A percentile compares a stretch with the other conserved stretches of the same genome.
These are phyloP conservation scores for Lasius fuliginosus DNA, from an alignment of 2,888 invertebrate species.

Conservation along the genomic window DNA sequence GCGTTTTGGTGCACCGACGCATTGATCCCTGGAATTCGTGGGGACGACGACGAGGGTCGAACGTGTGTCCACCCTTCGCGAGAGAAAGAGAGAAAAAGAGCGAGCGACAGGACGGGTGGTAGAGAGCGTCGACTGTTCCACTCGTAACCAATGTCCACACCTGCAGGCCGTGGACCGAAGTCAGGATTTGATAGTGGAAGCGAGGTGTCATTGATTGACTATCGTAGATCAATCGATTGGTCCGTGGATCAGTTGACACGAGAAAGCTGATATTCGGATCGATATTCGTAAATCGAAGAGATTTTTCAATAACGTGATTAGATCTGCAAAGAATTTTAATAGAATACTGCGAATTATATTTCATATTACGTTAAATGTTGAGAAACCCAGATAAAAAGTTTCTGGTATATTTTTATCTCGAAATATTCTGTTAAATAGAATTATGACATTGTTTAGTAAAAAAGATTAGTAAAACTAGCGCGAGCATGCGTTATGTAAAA, in stretches of 20 bases:
- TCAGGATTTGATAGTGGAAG: slow-evolving; percentile 60
- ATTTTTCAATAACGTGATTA: neutral
- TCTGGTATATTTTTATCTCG: neutral
- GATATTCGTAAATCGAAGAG: slow-evolving; percentile 10
- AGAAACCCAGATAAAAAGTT: neutral
- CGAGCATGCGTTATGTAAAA: neutral
- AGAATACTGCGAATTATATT: neutral
- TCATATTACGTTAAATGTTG: neutral
- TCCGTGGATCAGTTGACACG: slow-evolving; percentile 18
- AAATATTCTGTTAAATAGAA: neutral
- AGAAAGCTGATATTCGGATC: neutral
- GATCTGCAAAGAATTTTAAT: slow-evolving; percentile 5
- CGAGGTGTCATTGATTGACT: slow-evolving; percentile 58
- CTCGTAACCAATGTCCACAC: slow-evolving; percentile 72
- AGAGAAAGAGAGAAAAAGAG: slow-evolving; percentile 64
- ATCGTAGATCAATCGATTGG: slow-evolving; percentile 65
- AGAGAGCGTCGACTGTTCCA: slow-evolving; percentile 69
- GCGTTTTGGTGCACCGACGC: slow-evolving; percentile 88
- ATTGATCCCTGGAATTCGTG: slow-evolving; percentile 86
- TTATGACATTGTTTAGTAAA: neutral
- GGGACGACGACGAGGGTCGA: slow-evolving; percentile 75
- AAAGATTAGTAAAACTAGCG: neutral
- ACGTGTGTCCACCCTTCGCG: slow-evolving; percentile 75
- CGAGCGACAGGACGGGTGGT: slow-evolving; percentile 63
- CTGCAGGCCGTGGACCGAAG: slow-evolving; percentile 67